A percentile compares a stretch with the other conserved stretches of the same genome.
Conservation (phyloP, 1,140 invertebrate genomes). For the Leptestheria dahalacensis region DNA sequence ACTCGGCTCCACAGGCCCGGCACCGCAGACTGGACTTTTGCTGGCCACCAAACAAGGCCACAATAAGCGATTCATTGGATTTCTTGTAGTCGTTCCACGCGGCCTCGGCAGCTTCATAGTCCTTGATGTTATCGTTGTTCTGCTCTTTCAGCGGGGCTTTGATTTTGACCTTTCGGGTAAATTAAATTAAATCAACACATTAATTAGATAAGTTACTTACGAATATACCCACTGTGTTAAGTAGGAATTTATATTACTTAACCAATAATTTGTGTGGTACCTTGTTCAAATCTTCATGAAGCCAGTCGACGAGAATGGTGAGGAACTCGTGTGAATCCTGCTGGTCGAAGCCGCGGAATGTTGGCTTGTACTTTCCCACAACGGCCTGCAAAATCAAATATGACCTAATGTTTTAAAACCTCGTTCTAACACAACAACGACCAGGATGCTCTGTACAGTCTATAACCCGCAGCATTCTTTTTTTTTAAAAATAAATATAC, state of each 20-base stretch:
- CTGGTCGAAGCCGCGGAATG: constrained; percentile 69
- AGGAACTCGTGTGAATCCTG: constrained; percentile 94
- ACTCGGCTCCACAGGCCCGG: constrained; percentile 51
- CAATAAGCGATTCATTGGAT: constrained; percentile 58
- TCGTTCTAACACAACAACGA: no score
- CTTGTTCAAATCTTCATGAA: constrained; percentile 73
- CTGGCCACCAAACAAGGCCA: constrained; percentile 72
- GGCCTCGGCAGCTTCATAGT: constrained; percentile 37
- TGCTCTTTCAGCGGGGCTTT: constrained; percentile 30
- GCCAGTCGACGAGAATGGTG: constrained; percentile 71
- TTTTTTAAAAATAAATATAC: constrained; percentile 19
- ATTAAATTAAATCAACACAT: neutral
- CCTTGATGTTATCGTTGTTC: constrained; percentile 30
- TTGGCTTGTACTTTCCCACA: constrained; percentile 53
- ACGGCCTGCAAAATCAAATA: constrained; percentile 30
- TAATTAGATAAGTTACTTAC: neutral
- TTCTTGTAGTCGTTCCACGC: constrained; percentile 59
- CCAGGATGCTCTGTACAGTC: no score
- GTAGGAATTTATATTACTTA: no score
- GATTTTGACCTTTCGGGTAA: constrained; percentile 24
- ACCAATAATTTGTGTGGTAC: no score
- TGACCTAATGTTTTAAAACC: no score
- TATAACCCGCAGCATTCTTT: no score
- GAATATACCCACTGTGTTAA: no score
- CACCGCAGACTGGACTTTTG: constrained; percentile 70